Conservation (phyloP, 2,797 vertebrate genomes). For the Pseudochirops corinnae region DNA sequence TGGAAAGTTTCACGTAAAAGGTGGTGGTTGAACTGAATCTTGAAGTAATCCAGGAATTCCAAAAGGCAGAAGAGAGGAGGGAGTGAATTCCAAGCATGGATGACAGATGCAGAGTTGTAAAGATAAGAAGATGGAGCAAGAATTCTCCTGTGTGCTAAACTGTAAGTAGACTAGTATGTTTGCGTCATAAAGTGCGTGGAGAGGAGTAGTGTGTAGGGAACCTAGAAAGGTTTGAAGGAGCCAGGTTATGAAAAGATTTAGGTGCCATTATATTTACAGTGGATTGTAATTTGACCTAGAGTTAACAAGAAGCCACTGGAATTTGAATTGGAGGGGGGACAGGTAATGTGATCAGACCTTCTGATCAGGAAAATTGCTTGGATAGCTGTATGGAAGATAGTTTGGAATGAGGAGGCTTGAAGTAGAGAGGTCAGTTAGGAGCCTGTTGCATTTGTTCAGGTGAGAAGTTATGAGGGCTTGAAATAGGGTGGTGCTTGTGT, state of each 20-base stretch:
- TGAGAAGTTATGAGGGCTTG: not conserved
- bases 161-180: not conserved
- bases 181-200: not conserved
- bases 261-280: not conserved
- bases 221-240: not conserved
- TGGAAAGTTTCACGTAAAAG: not conserved
- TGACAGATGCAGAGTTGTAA: not conserved
- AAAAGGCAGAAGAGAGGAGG: not conserved
- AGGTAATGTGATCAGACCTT: not conserved
- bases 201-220: not conserved
- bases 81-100: not conserved
- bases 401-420: not conserved
- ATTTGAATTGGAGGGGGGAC: not conserved
- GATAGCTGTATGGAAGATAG: not conserved
- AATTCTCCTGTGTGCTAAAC: not conserved
- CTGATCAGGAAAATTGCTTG: not conserved
- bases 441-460: not conserved
- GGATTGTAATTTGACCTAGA: not conserved
- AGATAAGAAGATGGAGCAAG: not conserved
- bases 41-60: not conserved
- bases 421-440: not conserved
- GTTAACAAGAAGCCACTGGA: not conserved
- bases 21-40: not conserved
- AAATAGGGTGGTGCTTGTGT: not conserved
- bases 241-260: not conserved